Evolutionary conservation across 2,113 vertebrate genomes (phyloP), one percentile per base, ranked within the genome.

Genomic region (zebrafish (Danio rerio)): DNA sequence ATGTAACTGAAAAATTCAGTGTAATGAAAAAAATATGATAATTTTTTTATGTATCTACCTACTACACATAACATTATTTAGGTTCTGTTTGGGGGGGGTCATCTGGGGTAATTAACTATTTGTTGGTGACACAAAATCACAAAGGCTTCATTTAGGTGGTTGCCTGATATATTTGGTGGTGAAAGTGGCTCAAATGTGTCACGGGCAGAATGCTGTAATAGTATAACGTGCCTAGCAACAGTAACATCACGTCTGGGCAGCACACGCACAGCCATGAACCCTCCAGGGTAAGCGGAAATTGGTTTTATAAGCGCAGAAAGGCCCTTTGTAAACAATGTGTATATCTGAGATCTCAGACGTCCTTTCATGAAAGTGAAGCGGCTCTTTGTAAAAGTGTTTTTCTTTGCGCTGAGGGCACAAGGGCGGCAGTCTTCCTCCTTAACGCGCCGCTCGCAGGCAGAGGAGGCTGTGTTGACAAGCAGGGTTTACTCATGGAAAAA

Each of bases 401-500:
- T 88, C 86, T 88, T 87, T 84, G 50, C 83, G 62, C 61, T 16
- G 78, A 6, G 70, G 83, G 86, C 83, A 92, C 92, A 93, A 92
- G 91, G 88, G 90, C 69, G n/a, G n/a, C 87, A 92, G 89, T 92
- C 88, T 94, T 92, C 87, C 56, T 74, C 80, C 50, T 10, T 87
- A 80, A 87, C 85, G 89, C 49, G 77, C 86, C 87, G 88, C 83
- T 47, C 88, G 81, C 86, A 90, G 91, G 93, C 93, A 94, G 93
- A 94, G 92, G 91, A 92, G 92, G 91, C 92, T 88, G 89, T 93
- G 92, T 93, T 94, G 93, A 94, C 93, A 93, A 83, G 93, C 90
- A 88, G 59, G 82, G 92, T 91, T 94, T 94, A 94, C 93, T 94
- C 94, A 94, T 93, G 94, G 94, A 94, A 95, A 94, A 82, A 93